Conservation (phyloP, 2,888 invertebrate species). For the Auanema freiburgensis region DNA sequence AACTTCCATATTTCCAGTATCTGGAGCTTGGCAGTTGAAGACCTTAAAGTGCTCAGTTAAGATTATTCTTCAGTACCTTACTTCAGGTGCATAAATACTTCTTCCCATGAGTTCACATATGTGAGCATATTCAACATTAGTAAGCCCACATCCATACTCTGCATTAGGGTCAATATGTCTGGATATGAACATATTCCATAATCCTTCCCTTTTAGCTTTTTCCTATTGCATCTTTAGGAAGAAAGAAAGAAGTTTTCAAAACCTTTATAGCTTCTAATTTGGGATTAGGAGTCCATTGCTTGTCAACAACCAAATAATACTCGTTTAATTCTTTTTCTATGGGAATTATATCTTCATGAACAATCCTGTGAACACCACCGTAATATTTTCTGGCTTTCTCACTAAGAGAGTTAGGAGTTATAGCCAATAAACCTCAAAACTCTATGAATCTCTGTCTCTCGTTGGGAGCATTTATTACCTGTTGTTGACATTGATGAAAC, state of each 20-base stretch:
- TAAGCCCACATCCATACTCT: slow-evolving; percentile 63
- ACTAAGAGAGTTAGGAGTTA: slow-evolving; percentile 64
- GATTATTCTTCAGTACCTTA: slow-evolving; percentile 30
- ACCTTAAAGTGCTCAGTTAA: slow-evolving; percentile 51
- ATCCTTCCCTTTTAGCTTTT: slow-evolving; percentile 65
- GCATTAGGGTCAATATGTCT: slow-evolving; percentile 65
- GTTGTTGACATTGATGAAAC: slow-evolving; percentile 24
- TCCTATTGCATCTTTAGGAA: slow-evolving; percentile 19
- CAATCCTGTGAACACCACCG: slow-evolving; percentile 65
- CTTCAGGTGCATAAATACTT: slow-evolving; percentile 65
- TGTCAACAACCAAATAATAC: slow-evolving; percentile 49
- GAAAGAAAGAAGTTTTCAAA: not conserved
- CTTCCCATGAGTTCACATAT: slow-evolving; percentile 68
- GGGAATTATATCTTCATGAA: slow-evolving; percentile 66
- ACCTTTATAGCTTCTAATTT: slow-evolving; percentile 65
- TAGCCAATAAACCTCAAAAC: slow-evolving; percentile 60
- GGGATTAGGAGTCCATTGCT: slow-evolving; percentile 65
- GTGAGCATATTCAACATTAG: slow-evolving; percentile 68
- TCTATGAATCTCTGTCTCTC: not conserved
- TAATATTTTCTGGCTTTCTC: slow-evolving; percentile 65
- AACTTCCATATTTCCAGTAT: slow-evolving; percentile 69
- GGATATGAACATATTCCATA: slow-evolving; percentile 68
- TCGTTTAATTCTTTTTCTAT: slow-evolving; percentile 63
- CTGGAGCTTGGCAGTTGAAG: slow-evolving; percentile 68
- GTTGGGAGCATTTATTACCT: slow-evolving; percentile 22